Percentiles rank a stretch among this genome's conserved stretches.
Conservation (phyloP, 2,888 invertebrate species). For the Ctena decussata region DNA sequence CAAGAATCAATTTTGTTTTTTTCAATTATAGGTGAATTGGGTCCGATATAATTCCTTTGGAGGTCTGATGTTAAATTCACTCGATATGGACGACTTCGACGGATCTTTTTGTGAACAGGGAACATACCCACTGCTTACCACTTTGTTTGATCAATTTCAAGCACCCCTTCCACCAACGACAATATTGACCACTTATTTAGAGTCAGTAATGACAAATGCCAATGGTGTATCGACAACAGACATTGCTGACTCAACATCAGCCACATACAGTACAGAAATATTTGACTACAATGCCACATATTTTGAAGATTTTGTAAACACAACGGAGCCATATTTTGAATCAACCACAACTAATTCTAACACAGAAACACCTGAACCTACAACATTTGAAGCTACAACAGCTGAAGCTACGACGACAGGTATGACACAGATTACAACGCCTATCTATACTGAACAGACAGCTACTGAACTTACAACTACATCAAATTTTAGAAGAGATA, state of each 20-base stretch:
- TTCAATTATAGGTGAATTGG: conserved; percentile 58
- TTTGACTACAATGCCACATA: no score
- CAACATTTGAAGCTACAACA: no score
- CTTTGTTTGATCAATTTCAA: conserved; percentile 43
- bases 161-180: conserved; percentile 37
- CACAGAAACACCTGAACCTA: no score
- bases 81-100: conserved; percentile 65
- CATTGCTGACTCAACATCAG: neutral
- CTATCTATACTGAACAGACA: no score
- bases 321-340: no score
- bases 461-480: no score
- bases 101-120: conserved; percentile 57
- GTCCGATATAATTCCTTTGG: conserved; percentile 50
- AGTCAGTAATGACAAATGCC: neutral
- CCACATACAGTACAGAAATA: neutral
- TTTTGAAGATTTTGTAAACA: no score
- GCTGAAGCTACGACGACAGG: no score
- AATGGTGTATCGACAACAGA: neutral
- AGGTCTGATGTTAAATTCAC: conserved; percentile 52
- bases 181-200: no score
- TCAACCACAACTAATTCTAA: no score
- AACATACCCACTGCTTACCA: conserved; percentile 52
- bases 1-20: neutral
- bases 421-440: no score
- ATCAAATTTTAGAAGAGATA: no score